These are phyloP conservation scores for Sinotaia quadrata DNA, from an alignment of 2,888 invertebrate species.

Conservation along the genomic window DNA sequence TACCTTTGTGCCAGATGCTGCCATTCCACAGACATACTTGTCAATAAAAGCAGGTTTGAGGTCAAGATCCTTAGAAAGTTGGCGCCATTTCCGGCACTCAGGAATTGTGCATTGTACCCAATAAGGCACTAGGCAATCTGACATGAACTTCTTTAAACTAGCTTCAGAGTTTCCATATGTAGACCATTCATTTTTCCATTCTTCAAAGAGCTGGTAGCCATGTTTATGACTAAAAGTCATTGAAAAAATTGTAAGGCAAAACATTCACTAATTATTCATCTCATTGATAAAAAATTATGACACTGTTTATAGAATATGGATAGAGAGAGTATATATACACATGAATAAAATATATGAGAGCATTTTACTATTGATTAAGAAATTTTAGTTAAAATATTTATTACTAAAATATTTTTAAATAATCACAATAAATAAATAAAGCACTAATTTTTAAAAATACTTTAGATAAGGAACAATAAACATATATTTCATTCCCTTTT, in stretches of 20 bases:
- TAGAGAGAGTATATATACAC: too few relatives aligned
- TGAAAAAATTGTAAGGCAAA: neutral
- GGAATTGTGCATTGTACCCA: constrained; percentile 70
- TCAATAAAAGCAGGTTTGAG: constrained; percentile 51
- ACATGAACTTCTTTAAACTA: constrained; percentile 64
- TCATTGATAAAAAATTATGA: neutral
- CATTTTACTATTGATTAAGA: neutral
- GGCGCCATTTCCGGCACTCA: constrained; percentile 71
- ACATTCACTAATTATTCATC: neutral
- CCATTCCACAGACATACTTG: constrained; percentile 61
- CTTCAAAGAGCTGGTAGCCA: constrained; percentile 55
- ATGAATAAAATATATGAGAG: neutral
- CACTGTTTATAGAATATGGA: too few relatives aligned
- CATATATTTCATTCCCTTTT: too few relatives aligned
- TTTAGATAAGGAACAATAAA: too few relatives aligned
- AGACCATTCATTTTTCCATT: constrained; percentile 69
- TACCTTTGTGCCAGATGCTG: constrained; percentile 43
- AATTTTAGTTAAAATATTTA: too few relatives aligned
- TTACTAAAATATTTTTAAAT: too few relatives aligned
- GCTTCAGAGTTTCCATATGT: constrained; percentile 64
- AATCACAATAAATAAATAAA: too few relatives aligned
- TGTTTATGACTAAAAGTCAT: constrained; percentile 52
- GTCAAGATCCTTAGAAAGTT: constrained; percentile 59
- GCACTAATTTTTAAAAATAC: too few relatives aligned
- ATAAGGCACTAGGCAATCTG: constrained; percentile 69